These are phyloP conservation scores for Drosophila putrida DNA, from an alignment of 2,888 invertebrate species.

Conservation along the genomic window DNA sequence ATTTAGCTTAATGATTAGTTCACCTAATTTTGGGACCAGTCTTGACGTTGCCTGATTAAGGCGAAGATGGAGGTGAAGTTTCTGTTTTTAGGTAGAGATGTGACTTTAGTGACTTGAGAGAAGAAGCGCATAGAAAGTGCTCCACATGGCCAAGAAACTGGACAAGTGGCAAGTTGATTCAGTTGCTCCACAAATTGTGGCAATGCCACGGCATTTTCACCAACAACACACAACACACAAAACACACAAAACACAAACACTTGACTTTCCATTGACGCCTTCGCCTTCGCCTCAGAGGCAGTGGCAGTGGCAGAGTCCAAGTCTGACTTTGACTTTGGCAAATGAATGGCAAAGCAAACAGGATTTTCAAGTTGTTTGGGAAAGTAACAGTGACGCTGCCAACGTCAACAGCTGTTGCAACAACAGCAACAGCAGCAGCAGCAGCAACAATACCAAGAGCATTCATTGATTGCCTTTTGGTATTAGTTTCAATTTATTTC, in stretches of 20 bases:
- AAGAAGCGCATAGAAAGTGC: constrained; percentile 43
- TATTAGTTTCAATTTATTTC: constrained; percentile 81
- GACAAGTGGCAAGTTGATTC: constrained; percentile 14
- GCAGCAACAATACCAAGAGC: constrained; percentile 25
- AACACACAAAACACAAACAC: constrained; percentile 21
- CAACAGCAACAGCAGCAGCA: constrained; percentile 20
- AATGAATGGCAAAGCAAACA: constrained; percentile 62
- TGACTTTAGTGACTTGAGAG: background rate
- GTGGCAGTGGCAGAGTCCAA: background rate
- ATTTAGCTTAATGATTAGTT: constrained; percentile 9
- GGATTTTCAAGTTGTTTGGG: constrained; percentile 70
- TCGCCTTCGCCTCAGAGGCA: constrained; percentile 4
- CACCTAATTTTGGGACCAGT: constrained; percentile 21
- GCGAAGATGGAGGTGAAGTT: background rate
- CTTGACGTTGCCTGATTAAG: constrained; percentile 1
- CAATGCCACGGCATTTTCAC: constrained; percentile 40
- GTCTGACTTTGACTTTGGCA: constrained; percentile 56
- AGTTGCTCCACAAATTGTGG: constrained; percentile 43
- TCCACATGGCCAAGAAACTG: constrained; percentile 26
- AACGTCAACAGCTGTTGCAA: constrained; percentile 50
- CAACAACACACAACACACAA: constrained; percentile 3
- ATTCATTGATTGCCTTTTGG: constrained; percentile 78
- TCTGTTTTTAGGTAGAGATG: constrained; percentile 1
- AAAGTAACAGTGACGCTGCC: constrained; percentile 59
- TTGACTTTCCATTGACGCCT: constrained; percentile 58